A percentile compares a stretch with the other conserved stretches of the same genome.
Evolutionary conservation across 2,888 invertebrate species (phyloP).

Genomic region (Drosophila neoperkinsi): DNA sequence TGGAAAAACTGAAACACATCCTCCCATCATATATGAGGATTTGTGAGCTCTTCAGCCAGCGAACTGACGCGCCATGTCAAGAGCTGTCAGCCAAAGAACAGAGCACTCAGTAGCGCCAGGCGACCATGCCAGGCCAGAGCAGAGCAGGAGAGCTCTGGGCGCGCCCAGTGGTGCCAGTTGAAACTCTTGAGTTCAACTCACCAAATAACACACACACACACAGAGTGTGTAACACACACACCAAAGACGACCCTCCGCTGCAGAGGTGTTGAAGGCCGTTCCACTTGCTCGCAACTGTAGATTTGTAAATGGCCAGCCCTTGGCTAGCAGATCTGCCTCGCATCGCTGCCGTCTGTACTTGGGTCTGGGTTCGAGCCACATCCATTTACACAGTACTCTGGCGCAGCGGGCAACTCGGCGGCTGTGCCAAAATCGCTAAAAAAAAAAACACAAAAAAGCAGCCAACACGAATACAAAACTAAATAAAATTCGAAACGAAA

Average conservation of each 20-base stretch:
- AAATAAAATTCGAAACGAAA: slow-evolving; percentile 82
- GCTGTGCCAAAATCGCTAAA: slow-evolving; percentile 42
- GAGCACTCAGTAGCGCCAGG: slow-evolving; percentile 68
- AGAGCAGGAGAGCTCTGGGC: neutral
- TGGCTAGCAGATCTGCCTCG: slow-evolving; percentile 18
- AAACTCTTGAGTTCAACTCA: slow-evolving; percentile 24
- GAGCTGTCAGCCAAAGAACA: slow-evolving; percentile 74
- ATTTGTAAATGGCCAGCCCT: slow-evolving; percentile 39
- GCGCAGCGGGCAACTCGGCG: slow-evolving; percentile 49
- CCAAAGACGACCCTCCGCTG: slow-evolving; percentile 4
- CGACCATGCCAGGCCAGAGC: slow-evolving; percentile 52
- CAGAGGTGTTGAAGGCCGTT: slow-evolving; percentile 75
- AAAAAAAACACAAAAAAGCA: slow-evolving; percentile 20
- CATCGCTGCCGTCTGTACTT: slow-evolving; percentile 8
- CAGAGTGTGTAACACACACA: neutral
- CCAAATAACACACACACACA: neutral
- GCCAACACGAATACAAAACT: slow-evolving; percentile 61
- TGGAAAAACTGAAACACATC: slow-evolving; percentile 20
- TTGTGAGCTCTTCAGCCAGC: slow-evolving; percentile 52
- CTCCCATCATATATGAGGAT: slow-evolving; percentile 53
- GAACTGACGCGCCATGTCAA: slow-evolving; percentile 47
- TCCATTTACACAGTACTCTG: slow-evolving; percentile 2
- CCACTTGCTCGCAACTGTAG: slow-evolving; percentile 48
- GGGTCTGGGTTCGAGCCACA: slow-evolving; percentile 6
- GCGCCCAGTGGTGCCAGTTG: slow-evolving; percentile 23